Percentiles rank a stretch among this genome's conserved stretches.
These are phyloP conservation scores for Andrena bicolor DNA, from an alignment of 2,888 invertebrate genomes.

Conservation along the genomic window DNA sequence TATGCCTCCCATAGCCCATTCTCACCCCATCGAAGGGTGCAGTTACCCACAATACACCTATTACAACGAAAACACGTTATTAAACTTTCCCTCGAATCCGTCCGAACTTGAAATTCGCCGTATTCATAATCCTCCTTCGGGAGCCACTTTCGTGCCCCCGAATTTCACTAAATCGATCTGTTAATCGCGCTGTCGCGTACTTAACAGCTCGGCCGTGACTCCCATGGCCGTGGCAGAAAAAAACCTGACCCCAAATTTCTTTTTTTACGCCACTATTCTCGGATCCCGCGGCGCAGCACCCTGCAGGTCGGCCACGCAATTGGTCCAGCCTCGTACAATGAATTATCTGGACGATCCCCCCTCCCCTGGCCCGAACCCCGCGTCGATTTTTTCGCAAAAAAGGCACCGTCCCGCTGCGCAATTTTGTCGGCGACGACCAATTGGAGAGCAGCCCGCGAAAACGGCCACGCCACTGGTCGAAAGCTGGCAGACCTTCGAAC, in stretches of 20 bases:
- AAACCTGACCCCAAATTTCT: constrained; percentile 58
- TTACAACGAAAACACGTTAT: neutral
- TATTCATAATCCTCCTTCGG: too few species aligned
- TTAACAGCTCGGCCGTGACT: neutral
- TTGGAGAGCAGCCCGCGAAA: constrained; percentile 55
- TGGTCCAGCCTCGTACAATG: constrained; percentile 72
- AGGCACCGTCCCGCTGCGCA: constrained; percentile 74
- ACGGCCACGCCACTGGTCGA: constrained; percentile 48
- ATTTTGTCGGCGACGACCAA: constrained; percentile 75
- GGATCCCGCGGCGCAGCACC: constrained; percentile 56
- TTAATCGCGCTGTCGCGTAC: neutral
- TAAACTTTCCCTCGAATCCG: neutral
- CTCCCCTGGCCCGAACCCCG: constrained; percentile 32
- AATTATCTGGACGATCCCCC: constrained; percentile 57
- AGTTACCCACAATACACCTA: neutral
- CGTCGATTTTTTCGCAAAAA: constrained; percentile 55
- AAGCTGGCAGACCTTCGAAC: constrained; percentile 29
- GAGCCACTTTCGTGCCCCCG: neutral
- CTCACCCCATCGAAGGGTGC: neutral
- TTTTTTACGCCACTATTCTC: constrained; percentile 45
- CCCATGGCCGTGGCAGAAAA: constrained; percentile 14
- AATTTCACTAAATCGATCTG: neutral
- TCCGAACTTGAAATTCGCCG: too few species aligned
- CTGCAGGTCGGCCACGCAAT: constrained; percentile 67
- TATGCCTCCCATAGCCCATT: constrained; percentile 9